phyloP scores from a whole-genome alignment of 2,113 vertebrate genomes.

The Chrysochloris asiatica region DNA sequence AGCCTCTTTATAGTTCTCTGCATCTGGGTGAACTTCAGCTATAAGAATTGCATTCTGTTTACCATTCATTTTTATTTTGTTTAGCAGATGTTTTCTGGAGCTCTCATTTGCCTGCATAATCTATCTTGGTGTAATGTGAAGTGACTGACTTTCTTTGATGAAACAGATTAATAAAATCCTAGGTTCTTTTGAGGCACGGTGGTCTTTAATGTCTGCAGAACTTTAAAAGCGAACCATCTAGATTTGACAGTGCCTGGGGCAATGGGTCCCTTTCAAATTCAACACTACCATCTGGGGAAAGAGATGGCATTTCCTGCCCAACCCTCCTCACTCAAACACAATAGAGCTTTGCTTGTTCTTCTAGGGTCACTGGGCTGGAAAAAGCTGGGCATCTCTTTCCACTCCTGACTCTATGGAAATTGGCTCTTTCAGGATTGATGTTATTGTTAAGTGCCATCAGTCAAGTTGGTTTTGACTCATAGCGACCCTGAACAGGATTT shows the following conservation, averaged over 20 bases:
- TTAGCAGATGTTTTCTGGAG: conserved; percentile 82
- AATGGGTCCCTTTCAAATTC: conserved; percentile 42
- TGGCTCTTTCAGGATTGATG: not conserved
- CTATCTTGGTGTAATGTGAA: conserved; percentile 54
- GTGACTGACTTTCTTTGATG: conserved; percentile 55
- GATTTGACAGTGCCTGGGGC: not conserved
- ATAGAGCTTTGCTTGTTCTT: not conserved
- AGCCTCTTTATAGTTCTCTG: conserved; percentile 60
- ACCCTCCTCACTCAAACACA: not conserved
- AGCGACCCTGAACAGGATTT: no score
- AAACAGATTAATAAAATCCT: conserved; percentile 59
- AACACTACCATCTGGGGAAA: conserved; percentile 20
- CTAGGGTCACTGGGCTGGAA: not conserved
- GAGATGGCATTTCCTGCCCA: not conserved
- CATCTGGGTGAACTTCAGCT: conserved; percentile 76
- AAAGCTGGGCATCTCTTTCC: not conserved
- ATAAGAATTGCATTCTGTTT: conserved; percentile 74
- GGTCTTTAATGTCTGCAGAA: conserved; percentile 51
- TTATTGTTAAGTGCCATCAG: no score
- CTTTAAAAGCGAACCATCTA: not conserved
- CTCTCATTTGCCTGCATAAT: conserved; percentile 67
- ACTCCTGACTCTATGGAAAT: not conserved
- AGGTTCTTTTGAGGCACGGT: conserved; percentile 58
- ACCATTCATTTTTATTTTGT: conserved; percentile 81
- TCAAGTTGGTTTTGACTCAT: no score